Evolutionary conservation across 2,888 invertebrate genomes (phyloP).

Genomic region (Microdon myrmicae): DNA sequence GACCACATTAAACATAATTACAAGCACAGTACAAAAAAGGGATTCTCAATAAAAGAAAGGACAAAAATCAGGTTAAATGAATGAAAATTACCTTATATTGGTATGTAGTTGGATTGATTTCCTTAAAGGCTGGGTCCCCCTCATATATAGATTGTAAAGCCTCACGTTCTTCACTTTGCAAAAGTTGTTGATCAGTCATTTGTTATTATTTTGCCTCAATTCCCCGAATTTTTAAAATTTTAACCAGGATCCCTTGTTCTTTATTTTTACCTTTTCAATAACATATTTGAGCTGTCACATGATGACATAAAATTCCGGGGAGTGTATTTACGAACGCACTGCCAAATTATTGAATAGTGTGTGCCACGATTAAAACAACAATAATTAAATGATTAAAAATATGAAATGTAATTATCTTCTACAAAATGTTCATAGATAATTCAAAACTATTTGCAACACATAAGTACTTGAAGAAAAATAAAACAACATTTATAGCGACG

Average conservation of each 20-base stretch:
- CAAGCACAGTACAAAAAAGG: not conserved
- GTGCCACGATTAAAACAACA: no score
- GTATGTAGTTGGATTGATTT: conserved; percentile 80
- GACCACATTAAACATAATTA: not conserved
- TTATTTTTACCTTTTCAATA: conserved; percentile 30
- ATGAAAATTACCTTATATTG: conserved; percentile 83
- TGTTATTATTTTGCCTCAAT: conserved; percentile 25
- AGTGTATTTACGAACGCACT: no score
- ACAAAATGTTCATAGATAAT: no score
- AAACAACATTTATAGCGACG: no score
- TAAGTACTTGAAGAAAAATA: no score
- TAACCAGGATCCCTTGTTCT: not conserved
- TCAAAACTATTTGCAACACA: no score
- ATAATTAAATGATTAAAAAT: no score
- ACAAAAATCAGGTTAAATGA: not conserved
- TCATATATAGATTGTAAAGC: conserved; percentile 94
- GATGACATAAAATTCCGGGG: no score
- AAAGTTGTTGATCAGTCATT: conserved; percentile 73
- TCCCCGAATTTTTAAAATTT: conserved; percentile 7
- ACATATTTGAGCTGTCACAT: conserved; percentile 32
- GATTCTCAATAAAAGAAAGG: not conserved
- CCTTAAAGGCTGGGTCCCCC: conserved; percentile 87
- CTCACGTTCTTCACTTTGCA: conserved; percentile 89
- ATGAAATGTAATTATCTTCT: no score
- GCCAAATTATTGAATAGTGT: no score